Evolutionary conservation across 1,140 invertebrate species (phyloP), one percentile per base, ranked within the genome.

Genomic region (Macrocentrus cingulum): DNA sequence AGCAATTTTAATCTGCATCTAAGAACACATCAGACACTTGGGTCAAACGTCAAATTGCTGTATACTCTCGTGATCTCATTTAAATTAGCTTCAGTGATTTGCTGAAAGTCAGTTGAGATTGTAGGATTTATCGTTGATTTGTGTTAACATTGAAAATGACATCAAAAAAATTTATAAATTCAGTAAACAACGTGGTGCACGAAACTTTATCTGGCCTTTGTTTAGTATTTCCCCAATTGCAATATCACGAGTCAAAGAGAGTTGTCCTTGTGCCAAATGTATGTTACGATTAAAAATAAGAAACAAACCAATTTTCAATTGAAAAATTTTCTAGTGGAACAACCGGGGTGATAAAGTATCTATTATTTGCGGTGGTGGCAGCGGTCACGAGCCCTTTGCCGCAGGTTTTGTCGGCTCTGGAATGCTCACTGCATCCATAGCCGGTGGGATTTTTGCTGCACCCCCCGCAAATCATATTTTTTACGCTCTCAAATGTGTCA

Each of bases 311-410:
- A n/a, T n/a, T n/a, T n/a, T n/a, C n/a, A n/a, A n/a, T n/a, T n/a
- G 16, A 18, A 51, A 19, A 19, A 19, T 8, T 36, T 77, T 83
- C 39, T 63, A 84, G 74, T 82, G 83, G 63, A 67, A 75, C 59
- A 74, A 76, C 66, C 68, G 56, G 8, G 59, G 44, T 13, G 75
- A 81, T 9, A 84, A 85, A 69, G 90, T 93, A 5, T 83, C 85
- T 1, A 55, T 94, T 1, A 73, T 94, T n/a, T 85, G 84, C 59
- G 92, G 91, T 2, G 92, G 92, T 18, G 91, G 92, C 15, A 91
- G 90, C 15, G 92, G 92, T 3, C 92, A 94, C 71, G 92, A 95
- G 75, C 92, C 92, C 11, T 90, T 90, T 76, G 80, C 84, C 60
- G 84, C 85, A 79, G 88, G 92, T 53, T 91, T 87, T 67, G 88